Base-by-base conservation (phyloP, 2,113 vertebrate species). In the Boulengeromyrus knoepffleri region DNA sequence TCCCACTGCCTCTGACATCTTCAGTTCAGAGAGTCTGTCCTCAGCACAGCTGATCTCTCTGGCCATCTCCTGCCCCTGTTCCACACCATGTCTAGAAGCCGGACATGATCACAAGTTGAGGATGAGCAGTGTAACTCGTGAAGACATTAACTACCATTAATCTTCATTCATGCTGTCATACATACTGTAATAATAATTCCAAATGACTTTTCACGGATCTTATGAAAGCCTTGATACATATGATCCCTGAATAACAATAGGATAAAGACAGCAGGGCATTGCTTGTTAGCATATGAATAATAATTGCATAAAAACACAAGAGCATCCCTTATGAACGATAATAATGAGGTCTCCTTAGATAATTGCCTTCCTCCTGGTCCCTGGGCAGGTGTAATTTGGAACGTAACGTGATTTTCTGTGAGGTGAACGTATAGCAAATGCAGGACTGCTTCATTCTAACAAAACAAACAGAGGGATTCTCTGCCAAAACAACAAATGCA, bases 241-340 rank as follows among this genome's bases (percentile, higher is more conserved):
- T 4, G 21, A 46, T 50, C 49, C 46, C 47, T 15, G 46, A 77
- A 77, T 52, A 50, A 47, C 27, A 62, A 74, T 74, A 27, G n/a
- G 36, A 62, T 45, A n/a, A 66, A 88, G 39, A 70, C 24, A 27
- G 53, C 58, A 39, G 27, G 24, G 15, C 13, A 15, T 47, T 74
- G 62, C 62, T 47, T 74, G 45, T n/a, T 21, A 58, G 62, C 45
- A 21, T n/a, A 87, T 87, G n/a, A 87, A 87, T 87, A 86, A 86
- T 50, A 87, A 31, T 87, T 52, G 12, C 24, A 53, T 49, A 47
- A 87, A 87, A 15, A 87, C 85, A 50, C 47, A 87, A 52, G 49
- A 27, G 85, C 24, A 15, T n/a, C 49, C 49, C 49, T 8, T 53
- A 17, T 12, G 45, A 50, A 36, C 15, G 8, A 49, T 70, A 70